phyloP scores from a whole-genome alignment of 2,888 invertebrate genomes.

The Lagria hirta region DNA sequence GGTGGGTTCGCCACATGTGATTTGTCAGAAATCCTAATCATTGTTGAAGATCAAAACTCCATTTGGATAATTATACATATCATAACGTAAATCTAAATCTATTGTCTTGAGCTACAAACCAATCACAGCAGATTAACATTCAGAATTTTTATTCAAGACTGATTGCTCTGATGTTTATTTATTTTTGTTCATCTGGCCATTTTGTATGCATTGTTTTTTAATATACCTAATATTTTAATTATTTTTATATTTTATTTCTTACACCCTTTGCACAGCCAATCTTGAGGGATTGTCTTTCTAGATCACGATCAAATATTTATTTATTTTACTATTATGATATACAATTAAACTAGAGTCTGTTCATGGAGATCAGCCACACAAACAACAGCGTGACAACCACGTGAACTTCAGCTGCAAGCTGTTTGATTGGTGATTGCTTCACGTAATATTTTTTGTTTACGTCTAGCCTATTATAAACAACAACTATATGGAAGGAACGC shows the following conservation, averaged over 20 bases:
- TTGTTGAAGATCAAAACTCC: conserved; percentile 3
- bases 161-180: conserved; percentile 12
- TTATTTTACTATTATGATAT: no score
- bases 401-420: no score
- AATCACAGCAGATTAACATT: conserved; percentile 9
- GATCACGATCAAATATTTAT: no score
- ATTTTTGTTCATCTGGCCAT: conserved; percentile 15
- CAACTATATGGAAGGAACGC: no score
- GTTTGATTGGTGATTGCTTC: no score
- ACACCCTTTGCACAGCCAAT: no score
- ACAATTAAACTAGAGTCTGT: no score
- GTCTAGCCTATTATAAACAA: no score
- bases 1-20: conserved; percentile 13
- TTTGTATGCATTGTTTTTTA: conserved; percentile 14
- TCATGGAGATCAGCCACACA: no score
- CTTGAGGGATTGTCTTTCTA: no score
- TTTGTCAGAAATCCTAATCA: background rate
- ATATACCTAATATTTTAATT: conserved; percentile 16
- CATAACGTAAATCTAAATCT: conserved; percentile 5
- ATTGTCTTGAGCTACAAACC: conserved; percentile 1
- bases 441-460: no score
- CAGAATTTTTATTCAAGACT: conserved; percentile 16
- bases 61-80: conserved; percentile 16
- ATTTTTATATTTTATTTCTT: conserved; percentile 3
- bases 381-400: no score